Conservation (phyloP, 2,797 vertebrate species). For the Bradypodion pumilum region DNA sequence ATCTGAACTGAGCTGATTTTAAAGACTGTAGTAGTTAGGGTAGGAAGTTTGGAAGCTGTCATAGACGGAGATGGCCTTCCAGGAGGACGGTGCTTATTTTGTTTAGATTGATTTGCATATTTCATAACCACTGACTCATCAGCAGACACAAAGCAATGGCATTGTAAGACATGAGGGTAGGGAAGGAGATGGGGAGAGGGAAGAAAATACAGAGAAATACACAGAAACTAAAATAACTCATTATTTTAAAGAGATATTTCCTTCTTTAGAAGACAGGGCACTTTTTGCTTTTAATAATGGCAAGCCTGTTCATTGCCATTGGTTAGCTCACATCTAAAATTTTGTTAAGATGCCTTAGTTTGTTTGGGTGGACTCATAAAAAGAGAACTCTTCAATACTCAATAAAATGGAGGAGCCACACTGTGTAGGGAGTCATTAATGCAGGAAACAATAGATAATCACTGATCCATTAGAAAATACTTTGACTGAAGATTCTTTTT, state of each 20-base stretch:
- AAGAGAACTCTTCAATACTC: constrained; percentile 62
- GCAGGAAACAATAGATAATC: constrained; percentile 46
- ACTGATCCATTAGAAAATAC: constrained; percentile 41
- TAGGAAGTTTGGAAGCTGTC: constrained; percentile 59
- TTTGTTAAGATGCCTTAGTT: constrained; percentile 60
- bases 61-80: constrained; percentile 51
- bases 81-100: constrained; percentile 43
- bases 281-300: constrained; percentile 50
- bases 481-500: constrained; percentile 22
- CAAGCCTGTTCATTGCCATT: constrained; percentile 43
- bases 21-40: constrained; percentile 53
- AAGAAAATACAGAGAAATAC: constrained; percentile 20
- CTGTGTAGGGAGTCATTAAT: constrained; percentile 48
- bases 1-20: constrained; percentile 64
- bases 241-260: constrained; percentile 52
- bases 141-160: constrained; percentile 32
- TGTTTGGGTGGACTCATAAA: constrained; percentile 55
- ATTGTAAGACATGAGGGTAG: constrained; percentile 57
- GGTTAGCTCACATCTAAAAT: constrained; percentile 57
- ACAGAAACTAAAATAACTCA: constrained; percentile 50
- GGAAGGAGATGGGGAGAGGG: constrained; percentile 29
- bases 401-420: constrained; percentile 53
- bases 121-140: constrained; percentile 52
- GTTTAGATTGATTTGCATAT: constrained; percentile 58
- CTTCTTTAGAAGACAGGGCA: constrained; percentile 62